A percentile compares a stretch with the other conserved stretches of the same genome.
phyloP scores from a whole-genome alignment of 2,113 vertebrate species.

The Micronycteris hirsuta region DNA sequence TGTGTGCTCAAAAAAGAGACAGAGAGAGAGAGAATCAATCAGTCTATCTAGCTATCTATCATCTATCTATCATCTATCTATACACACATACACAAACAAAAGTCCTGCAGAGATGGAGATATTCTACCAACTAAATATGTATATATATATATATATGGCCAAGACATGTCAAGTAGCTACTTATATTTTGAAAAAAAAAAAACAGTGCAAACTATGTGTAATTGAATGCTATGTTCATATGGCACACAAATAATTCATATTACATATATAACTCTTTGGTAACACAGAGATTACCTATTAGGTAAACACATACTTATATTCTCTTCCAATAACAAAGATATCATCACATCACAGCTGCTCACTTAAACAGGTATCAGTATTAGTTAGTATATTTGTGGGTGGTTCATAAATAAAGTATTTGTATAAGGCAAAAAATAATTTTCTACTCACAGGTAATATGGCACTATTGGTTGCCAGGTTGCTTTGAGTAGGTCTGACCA shows the following conservation, averaged over 20 bases:
- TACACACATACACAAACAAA: not conserved
- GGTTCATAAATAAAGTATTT: constrained; percentile 3
- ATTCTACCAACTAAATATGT: not conserved
- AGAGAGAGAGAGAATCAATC: not conserved
- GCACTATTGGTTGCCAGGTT: not conserved
- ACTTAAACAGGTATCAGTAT: not conserved
- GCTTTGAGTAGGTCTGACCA: not conserved
- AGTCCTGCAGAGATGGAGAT: not conserved
- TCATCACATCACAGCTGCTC: not conserved
- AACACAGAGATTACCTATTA: constrained; percentile 20
- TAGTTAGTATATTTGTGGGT: not conserved
- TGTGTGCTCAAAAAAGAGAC: not conserved
- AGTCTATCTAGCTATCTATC: not conserved
- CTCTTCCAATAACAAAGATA: not conserved
- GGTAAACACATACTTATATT: constrained; percentile 34
- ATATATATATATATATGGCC: not conserved
- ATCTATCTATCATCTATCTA: not conserved
- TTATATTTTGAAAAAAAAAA: constrained; percentile 7
- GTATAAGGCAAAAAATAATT: constrained; percentile 14
- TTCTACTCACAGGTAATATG: not conserved
- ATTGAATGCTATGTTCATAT: not conserved
- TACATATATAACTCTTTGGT: not conserved
- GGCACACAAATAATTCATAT: not conserved
- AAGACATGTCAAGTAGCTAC: not conserved
- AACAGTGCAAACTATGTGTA: not conserved